Conservation (phyloP, 2,797 vertebrate genomes). For the Lophura swinhoii region DNA sequence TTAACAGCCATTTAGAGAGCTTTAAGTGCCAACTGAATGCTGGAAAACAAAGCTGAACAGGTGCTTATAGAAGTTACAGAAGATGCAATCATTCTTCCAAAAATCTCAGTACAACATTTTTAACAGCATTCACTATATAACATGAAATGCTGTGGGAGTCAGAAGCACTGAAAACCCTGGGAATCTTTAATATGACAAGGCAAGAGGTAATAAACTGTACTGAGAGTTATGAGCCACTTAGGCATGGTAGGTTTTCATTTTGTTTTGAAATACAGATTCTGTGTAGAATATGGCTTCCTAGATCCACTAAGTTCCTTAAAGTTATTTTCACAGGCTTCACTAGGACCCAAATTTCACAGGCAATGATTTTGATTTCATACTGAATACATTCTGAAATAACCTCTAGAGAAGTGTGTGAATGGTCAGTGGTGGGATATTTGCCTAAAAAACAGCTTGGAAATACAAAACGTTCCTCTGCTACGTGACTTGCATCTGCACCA, state of each 20-base stretch:
- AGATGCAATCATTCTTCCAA: not conserved
- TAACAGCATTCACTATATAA: not conserved
- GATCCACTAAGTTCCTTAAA: not conserved
- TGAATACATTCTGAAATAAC: not conserved
- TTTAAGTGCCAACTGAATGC: not conserved
- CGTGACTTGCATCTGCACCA: rapidly evolving
- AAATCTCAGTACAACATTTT: not conserved
- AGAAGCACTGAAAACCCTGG: not conserved
- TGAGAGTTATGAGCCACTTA: slow-evolving; percentile 22
- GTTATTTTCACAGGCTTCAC: not conserved
- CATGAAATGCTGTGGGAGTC: rapidly evolving
- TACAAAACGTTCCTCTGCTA: not conserved
- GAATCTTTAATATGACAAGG: slow-evolving; percentile 26
- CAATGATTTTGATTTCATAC: not conserved
- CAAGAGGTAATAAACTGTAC: slow-evolving; percentile 8
- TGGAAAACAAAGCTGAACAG: slow-evolving; percentile 12
- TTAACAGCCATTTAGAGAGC: not conserved
- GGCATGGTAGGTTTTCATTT: not conserved
- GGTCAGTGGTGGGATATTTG: not conserved
- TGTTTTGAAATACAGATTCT: slow-evolving; percentile 7
- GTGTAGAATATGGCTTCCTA: not conserved
- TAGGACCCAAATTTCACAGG: not conserved
- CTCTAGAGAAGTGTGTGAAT: not conserved
- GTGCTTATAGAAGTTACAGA: not conserved
- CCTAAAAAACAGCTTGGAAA: not conserved